These are phyloP conservation scores for Dicentrarchus labrax DNA, from an alignment of 2,113 vertebrate genomes.

Conservation along the genomic window DNA sequence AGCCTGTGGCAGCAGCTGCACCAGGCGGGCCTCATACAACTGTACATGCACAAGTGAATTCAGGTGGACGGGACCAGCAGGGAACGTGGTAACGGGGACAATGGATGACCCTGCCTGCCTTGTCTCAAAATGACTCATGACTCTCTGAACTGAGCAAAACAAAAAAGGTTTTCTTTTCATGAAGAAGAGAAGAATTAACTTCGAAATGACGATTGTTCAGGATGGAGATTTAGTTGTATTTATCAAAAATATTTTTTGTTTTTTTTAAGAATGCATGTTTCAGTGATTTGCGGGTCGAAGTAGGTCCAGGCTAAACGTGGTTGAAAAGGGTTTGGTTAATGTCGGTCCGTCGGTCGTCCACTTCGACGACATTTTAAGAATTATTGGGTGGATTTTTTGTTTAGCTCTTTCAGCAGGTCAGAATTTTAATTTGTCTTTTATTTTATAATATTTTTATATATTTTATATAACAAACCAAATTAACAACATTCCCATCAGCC, in stretches of 20 bases:
- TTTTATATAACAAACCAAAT: too few relatives aligned
- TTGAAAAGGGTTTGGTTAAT: background rate
- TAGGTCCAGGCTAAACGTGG: background rate
- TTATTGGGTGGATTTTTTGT: too few relatives aligned
- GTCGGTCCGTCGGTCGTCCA: background rate
- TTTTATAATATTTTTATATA: background rate
- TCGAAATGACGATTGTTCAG: background rate
- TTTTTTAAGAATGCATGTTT: background rate
- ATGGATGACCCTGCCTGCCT: rapidly evolving
- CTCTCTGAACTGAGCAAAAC: slow-evolving; percentile 10
- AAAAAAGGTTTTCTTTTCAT: slow-evolving; percentile 26
- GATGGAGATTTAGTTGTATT: background rate
- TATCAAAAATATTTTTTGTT: background rate
- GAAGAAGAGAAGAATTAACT: background rate
- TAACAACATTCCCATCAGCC: background rate
- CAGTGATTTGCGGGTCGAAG: background rate
- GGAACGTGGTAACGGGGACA: background rate
- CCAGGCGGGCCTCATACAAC: slow-evolving; percentile 71
- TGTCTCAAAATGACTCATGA: background rate
- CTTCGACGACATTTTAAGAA: too few relatives aligned
- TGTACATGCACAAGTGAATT: slow-evolving; percentile 79
- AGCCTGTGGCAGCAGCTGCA: slow-evolving; percentile 84
- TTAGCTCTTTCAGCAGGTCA: too few relatives aligned
- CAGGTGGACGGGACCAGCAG: rapidly evolving
- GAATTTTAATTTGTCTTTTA: too few relatives aligned